Percentiles rank a stretch among this genome's conserved stretches.
phyloP scores from a whole-genome alignment of 2,888 invertebrate species.

The Lepidocyrtinus sp. region DNA sequence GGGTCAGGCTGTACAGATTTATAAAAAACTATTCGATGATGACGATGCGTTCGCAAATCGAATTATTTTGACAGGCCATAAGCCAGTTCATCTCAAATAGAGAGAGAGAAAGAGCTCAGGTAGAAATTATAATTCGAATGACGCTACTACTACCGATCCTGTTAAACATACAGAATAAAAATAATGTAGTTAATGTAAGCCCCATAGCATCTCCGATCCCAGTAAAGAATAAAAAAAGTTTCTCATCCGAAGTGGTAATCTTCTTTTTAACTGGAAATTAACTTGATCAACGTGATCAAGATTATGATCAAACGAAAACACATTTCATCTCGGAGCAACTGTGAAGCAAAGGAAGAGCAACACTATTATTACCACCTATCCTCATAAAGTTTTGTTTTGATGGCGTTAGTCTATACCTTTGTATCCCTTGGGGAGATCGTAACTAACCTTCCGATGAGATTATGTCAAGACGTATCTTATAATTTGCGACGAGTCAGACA shows the following conservation, averaged over 20 bases:
- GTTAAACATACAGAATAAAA: no score
- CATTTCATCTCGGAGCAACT: background rate
- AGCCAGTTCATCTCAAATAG: no score
- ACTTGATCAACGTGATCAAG: slow-evolving; percentile 11
- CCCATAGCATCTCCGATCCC: background rate
- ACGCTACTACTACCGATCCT: no score
- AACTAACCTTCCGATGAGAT: slow-evolving; percentile 53
- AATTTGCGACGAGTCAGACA: slow-evolving; percentile 18
- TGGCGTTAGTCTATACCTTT: slow-evolving; percentile 37
- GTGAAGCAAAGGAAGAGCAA: slow-evolving; percentile 17
- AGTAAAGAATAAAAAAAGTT: background rate
- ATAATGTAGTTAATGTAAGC: background rate
- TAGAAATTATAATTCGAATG: no score
- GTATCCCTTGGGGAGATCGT: slow-evolving; percentile 37
- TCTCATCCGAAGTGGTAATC: slow-evolving; percentile 6
- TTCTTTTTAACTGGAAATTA: slow-evolving; percentile 17
- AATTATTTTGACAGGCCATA: no score
- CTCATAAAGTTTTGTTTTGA: slow-evolving; percentile 48
- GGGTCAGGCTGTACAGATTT: slow-evolving; percentile 3
- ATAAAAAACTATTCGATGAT: background rate
- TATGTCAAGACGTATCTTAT: slow-evolving; percentile 37
- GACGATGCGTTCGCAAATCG: no score
- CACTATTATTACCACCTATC: slow-evolving; percentile 47
- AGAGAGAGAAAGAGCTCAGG: no score
- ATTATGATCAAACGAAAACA: slow-evolving; percentile 13